Evolutionary conservation across 1,140 invertebrate genomes (phyloP), one percentile per base, ranked within the genome.

Genomic region (Brachionus angularis): DNA sequence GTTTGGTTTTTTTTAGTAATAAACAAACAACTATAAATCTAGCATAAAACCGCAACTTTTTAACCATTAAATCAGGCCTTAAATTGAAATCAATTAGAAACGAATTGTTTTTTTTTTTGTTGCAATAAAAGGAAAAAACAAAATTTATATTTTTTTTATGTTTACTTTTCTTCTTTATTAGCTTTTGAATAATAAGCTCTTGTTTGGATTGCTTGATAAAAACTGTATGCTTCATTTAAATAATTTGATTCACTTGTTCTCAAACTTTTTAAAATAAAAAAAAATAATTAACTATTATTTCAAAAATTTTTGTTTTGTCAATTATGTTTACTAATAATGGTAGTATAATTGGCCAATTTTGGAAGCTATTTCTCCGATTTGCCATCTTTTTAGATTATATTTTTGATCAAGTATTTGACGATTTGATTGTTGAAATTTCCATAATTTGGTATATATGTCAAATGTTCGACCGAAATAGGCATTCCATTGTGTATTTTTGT

Each of bases 311-410:
- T 86, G 89, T 88, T 84, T 92, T 90, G 21, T 25, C 0, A 29
- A 2, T 23, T 0, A 7, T 10, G n/a, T 23, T 58, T 58, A 58
- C 53, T 98, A 98, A 82, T 96, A 98, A 83, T 97, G 93, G 80
- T 97, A 98, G 83, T 97, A 97, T 18, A 98, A 87, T 83, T 98
- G 94, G 73, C 93, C 94, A 80, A 97, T 98, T 85, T 97, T 97
- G 10, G 92, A 96, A 12, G 94, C 94, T 73, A 98, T 95, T 84
- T 98, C 94, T 53, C 94, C 94, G 76, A 98, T 97, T 84, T 98
- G 94, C 93, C 93, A 98, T 74, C 94, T 83, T 77, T 97, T 97
- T 73, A 98, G 82, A 18, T 91, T 91, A 83, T 96, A 97, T 82
- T 95, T 95, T 73, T 86, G 87, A 81, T 96, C 93, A 64, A 97